phyloP scores from a whole-genome alignment of 2,113 vertebrate species.

The Theristicus caerulescens region DNA sequence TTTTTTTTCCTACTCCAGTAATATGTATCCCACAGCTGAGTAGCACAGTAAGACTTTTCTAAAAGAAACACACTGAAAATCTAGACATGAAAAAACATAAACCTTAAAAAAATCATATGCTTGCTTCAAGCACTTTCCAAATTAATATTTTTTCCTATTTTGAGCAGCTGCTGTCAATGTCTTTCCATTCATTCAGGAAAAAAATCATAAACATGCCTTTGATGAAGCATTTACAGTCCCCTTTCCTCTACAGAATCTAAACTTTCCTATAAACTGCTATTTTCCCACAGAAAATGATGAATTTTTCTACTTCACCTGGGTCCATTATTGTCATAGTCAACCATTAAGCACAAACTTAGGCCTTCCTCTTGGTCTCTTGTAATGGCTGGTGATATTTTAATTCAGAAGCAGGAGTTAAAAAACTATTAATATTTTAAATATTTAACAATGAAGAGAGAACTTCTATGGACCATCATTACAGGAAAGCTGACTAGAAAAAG shows the following conservation, averaged over 20 bases:
- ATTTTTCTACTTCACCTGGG: neutral
- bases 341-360: neutral
- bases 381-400: neutral
- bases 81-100: neutral
- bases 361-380: neutral
- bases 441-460: neutral
- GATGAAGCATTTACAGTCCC: neutral
- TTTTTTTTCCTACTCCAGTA: neutral
- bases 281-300: neutral
- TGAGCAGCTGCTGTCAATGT: neutral
- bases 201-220: neutral
- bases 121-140: neutral
- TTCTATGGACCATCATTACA: neutral
- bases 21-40: neutral
- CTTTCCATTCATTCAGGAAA: neutral
- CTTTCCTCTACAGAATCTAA: neutral
- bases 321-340: neutral
- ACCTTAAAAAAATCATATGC: neutral
- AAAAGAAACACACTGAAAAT: neutral
- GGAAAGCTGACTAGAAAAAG: neutral
- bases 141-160: neutral
- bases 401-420: neutral
- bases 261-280: neutral
- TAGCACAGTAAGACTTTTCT: neutral
- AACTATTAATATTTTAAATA: neutral